These are phyloP conservation scores for Caerostris extrusa DNA, from an alignment of 1,140 invertebrate genomes.

Conservation along the genomic window DNA sequence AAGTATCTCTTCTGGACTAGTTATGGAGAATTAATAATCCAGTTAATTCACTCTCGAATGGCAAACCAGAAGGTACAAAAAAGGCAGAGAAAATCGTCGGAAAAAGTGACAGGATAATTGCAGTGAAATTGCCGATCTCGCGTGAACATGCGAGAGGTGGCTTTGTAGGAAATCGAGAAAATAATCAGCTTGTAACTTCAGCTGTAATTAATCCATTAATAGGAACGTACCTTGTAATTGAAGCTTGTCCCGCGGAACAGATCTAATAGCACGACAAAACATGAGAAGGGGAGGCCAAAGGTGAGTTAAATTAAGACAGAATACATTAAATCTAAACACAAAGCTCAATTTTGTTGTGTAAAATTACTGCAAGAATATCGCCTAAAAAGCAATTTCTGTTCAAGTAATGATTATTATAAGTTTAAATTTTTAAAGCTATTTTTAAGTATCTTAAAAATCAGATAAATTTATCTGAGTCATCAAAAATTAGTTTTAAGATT, in stretches of 20 bases:
- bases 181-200: conserved; percentile 11
- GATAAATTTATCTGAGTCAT: no score
- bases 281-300: neutral
- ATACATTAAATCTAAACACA: no score
- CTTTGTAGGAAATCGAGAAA: neutral
- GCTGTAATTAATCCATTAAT: conserved; percentile 33
- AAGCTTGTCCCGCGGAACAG: neutral
- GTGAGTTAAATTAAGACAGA: neutral
- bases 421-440: neutral
- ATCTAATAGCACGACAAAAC: neutral
- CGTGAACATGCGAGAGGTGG: neutral
- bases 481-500: no score
- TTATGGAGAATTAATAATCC: neutral
- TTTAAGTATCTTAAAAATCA: no score
- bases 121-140: neutral
- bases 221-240: neutral
- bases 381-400: no score
- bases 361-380: no score
- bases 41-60: neutral
- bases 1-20: no score
- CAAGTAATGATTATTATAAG: neutral
- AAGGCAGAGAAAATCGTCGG: neutral
- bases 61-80: neutral
- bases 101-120: conserved; percentile 28
- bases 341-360: neutral